These are phyloP conservation scores for Cetonia aurata DNA, from an alignment of 2,888 invertebrate genomes.

Conservation along the genomic window DNA sequence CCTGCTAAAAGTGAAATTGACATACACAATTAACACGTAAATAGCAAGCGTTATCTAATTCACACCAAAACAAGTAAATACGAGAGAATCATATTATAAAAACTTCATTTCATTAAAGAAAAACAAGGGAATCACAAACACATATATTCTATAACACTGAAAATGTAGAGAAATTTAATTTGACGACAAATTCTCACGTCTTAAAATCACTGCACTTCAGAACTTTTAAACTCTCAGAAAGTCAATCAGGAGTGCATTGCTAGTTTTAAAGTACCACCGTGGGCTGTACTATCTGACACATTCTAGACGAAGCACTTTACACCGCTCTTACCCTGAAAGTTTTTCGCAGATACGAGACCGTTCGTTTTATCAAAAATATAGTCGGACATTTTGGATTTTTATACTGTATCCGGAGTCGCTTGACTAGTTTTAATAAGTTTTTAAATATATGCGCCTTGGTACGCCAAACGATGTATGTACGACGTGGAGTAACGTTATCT, in stretches of 20 bases:
- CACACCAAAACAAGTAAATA: too few relatives aligned
- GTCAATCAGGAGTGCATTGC: background rate
- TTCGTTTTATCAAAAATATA: constrained; percentile 6
- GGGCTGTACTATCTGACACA: background rate
- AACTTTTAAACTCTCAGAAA: constrained; percentile 8
- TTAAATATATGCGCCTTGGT: constrained; percentile 12
- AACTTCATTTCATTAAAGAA: too few relatives aligned
- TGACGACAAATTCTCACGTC: background rate
- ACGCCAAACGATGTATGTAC: background rate
- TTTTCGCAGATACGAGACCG: constrained; percentile 3
- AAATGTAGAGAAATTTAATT: background rate
- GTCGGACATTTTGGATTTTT: constrained; percentile 15
- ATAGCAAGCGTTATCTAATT: too few relatives aligned
- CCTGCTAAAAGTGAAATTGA: too few relatives aligned
- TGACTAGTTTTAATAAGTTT: constrained; percentile 26
- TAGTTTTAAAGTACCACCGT: background rate
- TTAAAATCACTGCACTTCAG: background rate
- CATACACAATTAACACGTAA: too few relatives aligned
- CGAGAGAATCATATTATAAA: too few relatives aligned
- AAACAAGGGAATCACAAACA: too few relatives aligned
- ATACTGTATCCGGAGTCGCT: constrained; percentile 3
- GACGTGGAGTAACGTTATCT: background rate
- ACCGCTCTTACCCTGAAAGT: constrained; percentile 4
- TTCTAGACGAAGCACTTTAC: constrained; percentile 2
- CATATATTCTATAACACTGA: too few relatives aligned